Percentiles rank a stretch among this genome's conserved stretches.
Conservation (phyloP, 2,888 invertebrate species). For the Euproctis similis region DNA sequence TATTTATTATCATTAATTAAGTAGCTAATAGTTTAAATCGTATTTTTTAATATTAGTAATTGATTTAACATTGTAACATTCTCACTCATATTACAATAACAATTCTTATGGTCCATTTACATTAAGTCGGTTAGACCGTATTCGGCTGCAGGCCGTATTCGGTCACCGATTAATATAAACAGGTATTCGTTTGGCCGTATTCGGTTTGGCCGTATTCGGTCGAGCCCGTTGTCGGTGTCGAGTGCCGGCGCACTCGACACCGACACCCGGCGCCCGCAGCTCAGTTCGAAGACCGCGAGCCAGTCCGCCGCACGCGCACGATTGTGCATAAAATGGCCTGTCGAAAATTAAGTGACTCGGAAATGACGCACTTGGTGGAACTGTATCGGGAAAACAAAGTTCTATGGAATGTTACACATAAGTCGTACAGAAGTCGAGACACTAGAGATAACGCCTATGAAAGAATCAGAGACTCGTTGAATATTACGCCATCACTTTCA, state of each 20-base stretch:
- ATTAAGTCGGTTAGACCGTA: background rate
- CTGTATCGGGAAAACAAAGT: slow-evolving; percentile 10
- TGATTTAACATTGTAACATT: too few relatives aligned
- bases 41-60: too few relatives aligned
- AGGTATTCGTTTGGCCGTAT: slow-evolving; percentile 9
- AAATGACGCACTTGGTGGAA: slow-evolving; percentile 10
- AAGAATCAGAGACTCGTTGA: slow-evolving; percentile 11
- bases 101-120: background rate
- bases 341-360: slow-evolving; percentile 8
- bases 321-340: slow-evolving; percentile 10
- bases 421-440: slow-evolving; percentile 9
- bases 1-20: too few relatives aligned
- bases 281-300: slow-evolving; percentile 7
- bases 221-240: slow-evolving; percentile 2
- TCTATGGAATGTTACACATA: slow-evolving; percentile 10
- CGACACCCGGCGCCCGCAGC: slow-evolving; percentile 4
- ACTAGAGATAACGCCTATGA: slow-evolving; percentile 10
- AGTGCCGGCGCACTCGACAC: too few relatives aligned
- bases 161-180: slow-evolving; percentile 10
- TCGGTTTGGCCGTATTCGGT: too few relatives aligned
- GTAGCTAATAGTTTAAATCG: too few relatives aligned
- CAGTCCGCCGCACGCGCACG: slow-evolving; percentile 8
- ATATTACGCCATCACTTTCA: slow-evolving; percentile 9
- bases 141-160: slow-evolving; percentile 4
- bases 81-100: too few relatives aligned